phyloP scores from a whole-genome alignment of 53 echinoderm and acorn worm genomes.

The Holothuria leucospilota region DNA sequence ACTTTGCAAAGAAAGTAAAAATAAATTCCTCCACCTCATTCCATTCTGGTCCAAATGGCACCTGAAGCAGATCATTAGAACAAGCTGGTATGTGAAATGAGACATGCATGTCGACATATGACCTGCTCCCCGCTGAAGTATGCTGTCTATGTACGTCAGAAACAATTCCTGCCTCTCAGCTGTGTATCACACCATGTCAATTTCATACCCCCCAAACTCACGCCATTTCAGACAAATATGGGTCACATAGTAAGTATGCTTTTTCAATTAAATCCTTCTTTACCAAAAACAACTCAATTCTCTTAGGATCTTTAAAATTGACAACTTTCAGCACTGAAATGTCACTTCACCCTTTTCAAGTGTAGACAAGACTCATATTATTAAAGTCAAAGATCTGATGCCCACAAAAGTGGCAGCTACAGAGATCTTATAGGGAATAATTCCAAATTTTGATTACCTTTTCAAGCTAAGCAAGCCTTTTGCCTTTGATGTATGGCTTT shows the following conservation, averaged over 20 bases:
- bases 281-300: constrained; percentile 28
- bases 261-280: constrained; percentile 41
- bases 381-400: constrained; percentile 10
- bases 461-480: constrained; percentile 8
- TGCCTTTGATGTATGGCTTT: constrained; percentile 31
- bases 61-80: constrained; percentile 17
- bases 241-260: constrained; percentile 22
- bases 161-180: too few relatives aligned
- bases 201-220: too few relatives aligned
- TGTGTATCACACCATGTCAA: too few relatives aligned
- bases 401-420: background rate
- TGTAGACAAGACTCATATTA: constrained; percentile 21
- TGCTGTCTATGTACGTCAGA: too few relatives aligned
- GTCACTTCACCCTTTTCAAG: constrained; percentile 1
- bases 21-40: constrained; percentile 23
- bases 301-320: constrained; percentile 29
- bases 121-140: too few relatives aligned
- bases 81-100: constrained; percentile 28
- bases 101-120: constrained; percentile 14
- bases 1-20: too few relatives aligned
- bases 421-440: background rate
- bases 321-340: constrained; percentile 14
- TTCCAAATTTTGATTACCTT: constrained; percentile 32
- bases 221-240: constrained; percentile 7
- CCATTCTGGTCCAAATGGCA: constrained; percentile 40